phyloP scores from a whole-genome alignment of 2,888 invertebrate genomes.

The Hyposoter didymator region DNA sequence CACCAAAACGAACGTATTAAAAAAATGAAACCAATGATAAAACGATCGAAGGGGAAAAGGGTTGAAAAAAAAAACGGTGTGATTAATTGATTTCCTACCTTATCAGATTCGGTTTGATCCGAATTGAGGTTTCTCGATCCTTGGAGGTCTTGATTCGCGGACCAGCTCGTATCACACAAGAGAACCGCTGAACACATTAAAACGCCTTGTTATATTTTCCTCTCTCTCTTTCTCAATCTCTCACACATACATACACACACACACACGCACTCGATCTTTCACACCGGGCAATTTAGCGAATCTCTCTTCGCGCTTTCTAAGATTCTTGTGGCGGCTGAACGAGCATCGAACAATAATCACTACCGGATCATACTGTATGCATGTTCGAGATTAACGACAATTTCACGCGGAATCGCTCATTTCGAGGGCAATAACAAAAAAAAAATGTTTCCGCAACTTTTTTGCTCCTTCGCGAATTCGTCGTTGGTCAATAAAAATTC shows the following conservation, averaged over 20 bases:
- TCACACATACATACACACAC: slow-evolving; percentile 47
- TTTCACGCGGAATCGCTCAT: slow-evolving; percentile 7
- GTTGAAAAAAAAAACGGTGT: neutral
- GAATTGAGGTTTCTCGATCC: slow-evolving; percentile 56
- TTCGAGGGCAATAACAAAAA: neutral
- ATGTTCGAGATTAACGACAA: neutral
- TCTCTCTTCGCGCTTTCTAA: slow-evolving; percentile 68
- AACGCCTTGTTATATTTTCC: slow-evolving; percentile 37
- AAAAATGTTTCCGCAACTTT: neutral
- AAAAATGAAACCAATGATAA: slow-evolving; percentile 6
- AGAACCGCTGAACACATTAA: slow-evolving; percentile 66
- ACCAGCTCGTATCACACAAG: slow-evolving; percentile 66
- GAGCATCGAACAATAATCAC: slow-evolving; percentile 59
- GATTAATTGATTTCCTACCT: slow-evolving; percentile 46
- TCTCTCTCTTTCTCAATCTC: slow-evolving; percentile 32
- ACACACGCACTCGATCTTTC: slow-evolving; percentile 50
- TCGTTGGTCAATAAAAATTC: neutral
- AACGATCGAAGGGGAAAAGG: neutral
- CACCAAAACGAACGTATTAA: neutral
- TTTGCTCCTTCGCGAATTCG: neutral
- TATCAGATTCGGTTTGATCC: slow-evolving; percentile 47
- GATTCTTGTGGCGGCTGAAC: slow-evolving; percentile 63
- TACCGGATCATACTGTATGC: slow-evolving; percentile 40
- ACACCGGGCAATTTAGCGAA: slow-evolving; percentile 51
- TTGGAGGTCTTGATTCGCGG: slow-evolving; percentile 58